phyloP scores from a whole-genome alignment of 2,888 invertebrate genomes.

The Ganaspis brasiliensis region DNA sequence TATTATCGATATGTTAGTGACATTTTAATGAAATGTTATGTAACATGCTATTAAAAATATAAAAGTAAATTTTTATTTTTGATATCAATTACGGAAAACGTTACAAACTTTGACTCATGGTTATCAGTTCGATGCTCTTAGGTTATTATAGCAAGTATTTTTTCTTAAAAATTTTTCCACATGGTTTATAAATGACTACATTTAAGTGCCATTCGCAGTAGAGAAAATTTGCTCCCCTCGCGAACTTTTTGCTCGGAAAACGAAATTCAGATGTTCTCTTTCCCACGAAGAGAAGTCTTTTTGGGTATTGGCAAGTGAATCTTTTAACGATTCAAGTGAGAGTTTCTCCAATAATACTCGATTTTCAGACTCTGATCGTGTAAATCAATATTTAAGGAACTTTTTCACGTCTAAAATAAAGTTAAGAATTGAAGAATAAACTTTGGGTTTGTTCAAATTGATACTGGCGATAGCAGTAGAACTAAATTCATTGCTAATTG shows the following conservation, averaged over 20 bases:
- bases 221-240: slow-evolving; percentile 9
- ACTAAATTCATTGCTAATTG: no score
- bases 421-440: no score
- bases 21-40: no score
- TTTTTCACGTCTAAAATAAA: no score
- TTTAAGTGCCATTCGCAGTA: slow-evolving; percentile 1
- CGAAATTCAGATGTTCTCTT: slow-evolving; percentile 4
- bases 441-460: no score
- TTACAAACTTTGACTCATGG: no score
- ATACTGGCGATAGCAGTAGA: no score
- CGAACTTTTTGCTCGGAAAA: neutral
- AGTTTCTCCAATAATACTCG: neutral
- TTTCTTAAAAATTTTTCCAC: neutral
- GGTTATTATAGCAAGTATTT: neutral
- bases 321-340: neutral
- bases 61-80: no score
- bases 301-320: slow-evolving; percentile 8
- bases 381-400: neutral
- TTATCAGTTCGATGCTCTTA: neutral
- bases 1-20: no score
- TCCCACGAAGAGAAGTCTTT: slow-evolving; percentile 21
- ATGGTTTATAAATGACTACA: neutral
- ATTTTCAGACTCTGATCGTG: neutral
- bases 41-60: no score
- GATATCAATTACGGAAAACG: no score